Percentiles rank a stretch among this genome's conserved stretches.
These are phyloP conservation scores for Cyclophora albipunctata DNA, from an alignment of 2,888 invertebrate species.

Conservation along the genomic window DNA sequence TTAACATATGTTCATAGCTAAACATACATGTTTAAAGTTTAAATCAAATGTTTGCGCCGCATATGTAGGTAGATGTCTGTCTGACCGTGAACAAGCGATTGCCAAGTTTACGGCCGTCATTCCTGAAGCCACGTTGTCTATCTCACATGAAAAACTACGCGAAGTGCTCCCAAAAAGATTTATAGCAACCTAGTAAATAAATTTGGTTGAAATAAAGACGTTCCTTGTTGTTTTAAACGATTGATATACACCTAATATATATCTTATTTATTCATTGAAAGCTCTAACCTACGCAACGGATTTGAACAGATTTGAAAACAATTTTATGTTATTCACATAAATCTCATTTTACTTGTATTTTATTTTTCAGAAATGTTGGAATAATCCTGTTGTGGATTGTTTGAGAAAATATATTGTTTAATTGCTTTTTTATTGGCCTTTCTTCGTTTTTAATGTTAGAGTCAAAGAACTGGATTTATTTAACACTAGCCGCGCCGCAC, in stretches of 20 bases:
- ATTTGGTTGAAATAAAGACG: slow-evolving; percentile 24
- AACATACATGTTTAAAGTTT: too few relatives aligned
- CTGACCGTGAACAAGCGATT: slow-evolving; percentile 19
- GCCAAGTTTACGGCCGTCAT: slow-evolving; percentile 34
- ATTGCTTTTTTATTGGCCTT: too few relatives aligned
- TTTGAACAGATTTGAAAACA: slow-evolving; percentile 10
- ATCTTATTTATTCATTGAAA: slow-evolving; percentile 16
- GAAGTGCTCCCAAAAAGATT: slow-evolving; percentile 29
- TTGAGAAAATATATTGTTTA: neutral
- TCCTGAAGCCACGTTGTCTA: slow-evolving; percentile 26
- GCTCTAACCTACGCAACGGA: slow-evolving; percentile 7
- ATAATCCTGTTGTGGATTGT: neutral
- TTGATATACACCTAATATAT: slow-evolving; percentile 23
- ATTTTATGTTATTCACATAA: slow-evolving; percentile 16
- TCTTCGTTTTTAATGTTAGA: too few relatives aligned
- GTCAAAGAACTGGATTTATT: too few relatives aligned
- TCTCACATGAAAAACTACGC: slow-evolving; percentile 25
- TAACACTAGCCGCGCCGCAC: too few relatives aligned
- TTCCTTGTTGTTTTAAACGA: slow-evolving; percentile 23
- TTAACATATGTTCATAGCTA: too few relatives aligned
- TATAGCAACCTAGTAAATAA: slow-evolving; percentile 31
- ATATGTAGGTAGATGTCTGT: slow-evolving; percentile 16
- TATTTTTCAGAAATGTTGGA: slow-evolving; percentile 9
- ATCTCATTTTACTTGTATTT: slow-evolving; percentile 12
- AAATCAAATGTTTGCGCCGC: too few relatives aligned